These are phyloP conservation scores for Lytechinus pictus DNA, from an alignment of 35 echinoderm and acorn worm genomes.

Conservation along the genomic window DNA sequence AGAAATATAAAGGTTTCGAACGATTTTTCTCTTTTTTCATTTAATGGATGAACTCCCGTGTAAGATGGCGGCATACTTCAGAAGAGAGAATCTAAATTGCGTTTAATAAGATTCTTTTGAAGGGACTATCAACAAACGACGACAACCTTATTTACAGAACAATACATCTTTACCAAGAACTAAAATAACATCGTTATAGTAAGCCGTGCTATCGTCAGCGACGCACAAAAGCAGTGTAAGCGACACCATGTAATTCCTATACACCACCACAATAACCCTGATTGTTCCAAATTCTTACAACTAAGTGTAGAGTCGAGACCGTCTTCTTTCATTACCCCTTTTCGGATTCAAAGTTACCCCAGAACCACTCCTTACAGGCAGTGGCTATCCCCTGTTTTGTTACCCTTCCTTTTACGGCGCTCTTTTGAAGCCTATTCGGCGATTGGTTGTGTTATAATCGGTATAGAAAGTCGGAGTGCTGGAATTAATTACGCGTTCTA, in stretches of 20 bases:
- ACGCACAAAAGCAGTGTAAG: neutral
- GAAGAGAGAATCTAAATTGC: slow-evolving; percentile 13
- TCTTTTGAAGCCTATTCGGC: neutral
- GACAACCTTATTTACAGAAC: slow-evolving; percentile 18
- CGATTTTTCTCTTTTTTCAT: neutral
- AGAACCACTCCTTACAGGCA: neutral
- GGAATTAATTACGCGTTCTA: slow-evolving; percentile 45
- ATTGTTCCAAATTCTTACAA: slow-evolving; percentile 19
- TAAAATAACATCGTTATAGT: slow-evolving; percentile 39
- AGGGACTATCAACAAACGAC: slow-evolving; percentile 23
- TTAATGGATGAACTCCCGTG: slow-evolving; percentile 1
- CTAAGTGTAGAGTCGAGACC: neutral
- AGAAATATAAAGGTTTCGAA: neutral
- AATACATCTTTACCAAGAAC: neutral
- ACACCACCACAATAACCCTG: neutral
- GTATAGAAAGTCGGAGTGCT: neutral
- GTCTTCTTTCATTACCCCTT: slow-evolving; percentile 11
- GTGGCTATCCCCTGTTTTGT: neutral
- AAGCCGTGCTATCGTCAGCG: slow-evolving; percentile 30
- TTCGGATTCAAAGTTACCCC: neutral
- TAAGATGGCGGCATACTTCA: slow-evolving; percentile 24
- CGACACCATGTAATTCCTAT: slow-evolving; percentile 46
- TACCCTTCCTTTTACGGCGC: neutral
- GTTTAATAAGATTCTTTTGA: slow-evolving; percentile 36
- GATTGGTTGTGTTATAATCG: neutral